Percentiles rank a stretch among this genome's conserved stretches.
These are phyloP conservation scores for honey bee (Apis mellifera) DNA, from an alignment of 1,140 invertebrate species.

Conservation along the genomic window Amel_HAv3.1 CM009931.2:9882501-9883000, in stretches of 20 bases:
- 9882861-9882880: too few relatives aligned
- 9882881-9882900: too few relatives aligned
- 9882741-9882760: not conserved
- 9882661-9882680: not conserved
- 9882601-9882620: not conserved
- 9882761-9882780: not conserved
- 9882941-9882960: too few relatives aligned
- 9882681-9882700: not conserved
- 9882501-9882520: not conserved
- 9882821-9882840: too few relatives aligned
- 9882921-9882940: too few relatives aligned
- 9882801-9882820: too few relatives aligned
- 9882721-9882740: not conserved
- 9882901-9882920: too few relatives aligned
- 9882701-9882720: not conserved
- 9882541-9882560: not conserved
- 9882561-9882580: not conserved
- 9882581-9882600: not conserved
- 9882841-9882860: too few relatives aligned
- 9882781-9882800: not conserved
- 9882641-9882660: not conserved
- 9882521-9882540: too few relatives aligned
- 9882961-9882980: too few relatives aligned
- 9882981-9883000: too few relatives aligned
- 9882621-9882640: not conserved